phyloP scores from a whole-genome alignment of 2,888 invertebrate species.

The Pristionchus fissidentatus region DNA sequence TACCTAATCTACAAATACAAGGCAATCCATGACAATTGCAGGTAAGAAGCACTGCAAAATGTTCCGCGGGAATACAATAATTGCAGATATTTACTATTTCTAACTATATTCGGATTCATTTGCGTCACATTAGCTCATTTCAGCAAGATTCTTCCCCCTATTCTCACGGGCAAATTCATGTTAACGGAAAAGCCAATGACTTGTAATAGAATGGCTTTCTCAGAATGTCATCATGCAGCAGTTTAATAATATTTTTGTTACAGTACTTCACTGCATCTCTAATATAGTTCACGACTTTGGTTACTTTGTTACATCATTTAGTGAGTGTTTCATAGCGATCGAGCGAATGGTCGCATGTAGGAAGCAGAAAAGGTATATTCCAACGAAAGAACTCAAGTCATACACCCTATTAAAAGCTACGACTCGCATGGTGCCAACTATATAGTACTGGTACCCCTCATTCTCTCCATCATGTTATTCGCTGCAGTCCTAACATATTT shows the following conservation, averaged over 20 bases:
- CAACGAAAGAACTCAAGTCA: neutral
- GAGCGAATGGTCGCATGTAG: neutral
- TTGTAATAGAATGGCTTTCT: neutral
- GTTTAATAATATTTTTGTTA: neutral
- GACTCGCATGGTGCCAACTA: neutral
- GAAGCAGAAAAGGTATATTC: neutral
- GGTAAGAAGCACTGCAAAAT: neutral
- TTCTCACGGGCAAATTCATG: neutral
- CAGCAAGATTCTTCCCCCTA: neutral
- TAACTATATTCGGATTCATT: neutral
- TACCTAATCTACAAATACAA: neutral
- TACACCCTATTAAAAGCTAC: neutral
- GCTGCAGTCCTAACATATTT: neutral
- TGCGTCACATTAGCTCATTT: neutral
- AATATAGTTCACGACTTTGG: neutral
- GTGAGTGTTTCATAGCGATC: neutral
- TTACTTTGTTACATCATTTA: neutral
- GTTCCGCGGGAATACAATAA: neutral
- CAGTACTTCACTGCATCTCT: neutral
- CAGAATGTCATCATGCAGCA: neutral
- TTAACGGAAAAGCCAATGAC: neutral
- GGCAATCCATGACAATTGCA: slow-evolving; percentile 6
- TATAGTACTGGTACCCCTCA: neutral
- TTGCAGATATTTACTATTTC: neutral
- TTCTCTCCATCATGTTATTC: neutral